Conservation (phyloP, 30 jellyfish, hydroid and myxozoan species). For the Aurelia sp. region DNA sequence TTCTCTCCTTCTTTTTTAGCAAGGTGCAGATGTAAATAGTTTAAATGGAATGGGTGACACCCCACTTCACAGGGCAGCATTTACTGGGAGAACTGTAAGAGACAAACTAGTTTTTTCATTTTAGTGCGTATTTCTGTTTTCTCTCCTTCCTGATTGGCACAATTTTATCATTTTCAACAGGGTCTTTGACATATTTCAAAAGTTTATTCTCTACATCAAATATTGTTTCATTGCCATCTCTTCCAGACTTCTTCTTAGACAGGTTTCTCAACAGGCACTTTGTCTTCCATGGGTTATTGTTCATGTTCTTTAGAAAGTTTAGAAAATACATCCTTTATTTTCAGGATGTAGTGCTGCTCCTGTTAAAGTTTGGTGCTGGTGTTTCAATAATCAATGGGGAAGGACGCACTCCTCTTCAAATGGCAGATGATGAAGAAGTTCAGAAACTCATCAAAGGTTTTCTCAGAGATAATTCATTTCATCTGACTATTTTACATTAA, state of each 20-base stretch:
- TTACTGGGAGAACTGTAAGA: conserved; percentile 95
- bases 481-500: too few species aligned
- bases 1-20: conserved; percentile 26
- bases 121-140: too few species aligned
- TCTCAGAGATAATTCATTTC: not conserved
- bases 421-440: conserved; percentile 96
- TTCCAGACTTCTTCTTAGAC: too few species aligned
- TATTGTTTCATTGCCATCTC: too few species aligned
- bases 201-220: too few species aligned
- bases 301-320: too few species aligned
- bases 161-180: too few species aligned
- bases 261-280: too few species aligned
- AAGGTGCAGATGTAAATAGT: conserved; percentile 91
- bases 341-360: conserved; percentile 91
- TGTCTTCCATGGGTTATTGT: too few species aligned
- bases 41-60: conserved; percentile 99
- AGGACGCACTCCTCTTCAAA: conserved; percentile 98
- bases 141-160: too few species aligned
- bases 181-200: too few species aligned
- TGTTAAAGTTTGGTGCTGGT: conserved; percentile 88
- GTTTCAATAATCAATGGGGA: conserved; percentile 97
- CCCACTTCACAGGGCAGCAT: conserved; percentile 99
- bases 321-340: too few species aligned
- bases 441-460: conserved; percentile 80
- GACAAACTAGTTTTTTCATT: not conserved